Percentiles rank a stretch among this genome's conserved stretches.
Evolutionary conservation across 2,113 vertebrate genomes (phyloP).

Genomic region (Jacana jacana): DNA sequence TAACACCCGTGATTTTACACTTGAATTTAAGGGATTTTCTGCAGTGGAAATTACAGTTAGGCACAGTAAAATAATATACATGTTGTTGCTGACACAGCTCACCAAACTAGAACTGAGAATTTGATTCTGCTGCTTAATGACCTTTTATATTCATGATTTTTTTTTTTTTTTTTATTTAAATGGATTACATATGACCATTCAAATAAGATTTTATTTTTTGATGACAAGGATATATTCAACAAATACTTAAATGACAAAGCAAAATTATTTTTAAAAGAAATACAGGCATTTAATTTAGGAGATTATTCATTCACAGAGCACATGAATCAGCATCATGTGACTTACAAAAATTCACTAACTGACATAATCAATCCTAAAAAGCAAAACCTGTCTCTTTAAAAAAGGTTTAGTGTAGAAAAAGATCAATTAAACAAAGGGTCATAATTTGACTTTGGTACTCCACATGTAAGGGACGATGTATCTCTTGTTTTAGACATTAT

Average conservation of each 20-base stretch:
- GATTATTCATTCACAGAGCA: background rate
- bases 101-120: background rate
- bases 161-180: background rate
- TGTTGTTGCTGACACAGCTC: background rate
- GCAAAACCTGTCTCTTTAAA: background rate
- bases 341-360: background rate
- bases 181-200: background rate
- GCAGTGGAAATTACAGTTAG: background rate
- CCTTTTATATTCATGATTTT: background rate
- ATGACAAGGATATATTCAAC: background rate
- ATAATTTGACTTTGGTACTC: background rate
- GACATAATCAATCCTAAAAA: background rate
- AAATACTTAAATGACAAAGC: background rate
- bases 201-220: background rate
- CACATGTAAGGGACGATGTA: background rate
- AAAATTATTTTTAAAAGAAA: background rate
- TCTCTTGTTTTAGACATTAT: background rate
- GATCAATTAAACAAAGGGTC: background rate
- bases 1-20: background rate
- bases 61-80: background rate
- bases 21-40: background rate
- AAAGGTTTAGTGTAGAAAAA: background rate
- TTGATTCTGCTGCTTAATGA: background rate
- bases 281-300: background rate
- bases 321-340: too few relatives aligned